Conservation (phyloP, 2,888 invertebrate genomes). For the Drosophila algonquin region DNA sequence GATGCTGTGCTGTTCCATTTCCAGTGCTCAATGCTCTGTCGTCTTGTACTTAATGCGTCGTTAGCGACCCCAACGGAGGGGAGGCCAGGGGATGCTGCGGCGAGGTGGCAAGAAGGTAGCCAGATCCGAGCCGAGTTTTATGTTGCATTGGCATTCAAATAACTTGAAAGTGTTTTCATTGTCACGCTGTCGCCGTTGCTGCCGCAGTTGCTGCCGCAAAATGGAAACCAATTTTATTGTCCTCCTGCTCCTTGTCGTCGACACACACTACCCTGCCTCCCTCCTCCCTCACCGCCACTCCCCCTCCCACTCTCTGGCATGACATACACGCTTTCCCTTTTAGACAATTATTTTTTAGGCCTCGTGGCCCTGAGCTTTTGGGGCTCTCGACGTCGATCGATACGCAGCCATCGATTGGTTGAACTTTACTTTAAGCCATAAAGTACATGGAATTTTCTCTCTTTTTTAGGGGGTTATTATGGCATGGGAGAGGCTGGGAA, state of each 20-base stretch:
- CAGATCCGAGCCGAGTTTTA: constrained; percentile 40
- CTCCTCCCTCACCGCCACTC: constrained; percentile 1
- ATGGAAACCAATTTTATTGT: constrained; percentile 52
- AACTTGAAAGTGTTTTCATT: constrained; percentile 48
- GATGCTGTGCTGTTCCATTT: constrained; percentile 14
- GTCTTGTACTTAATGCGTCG: constrained; percentile 29
- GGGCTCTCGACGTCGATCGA: background rate
- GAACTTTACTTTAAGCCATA: background rate
- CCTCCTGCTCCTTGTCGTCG: constrained; percentile 21
- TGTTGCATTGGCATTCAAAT: constrained; percentile 48
- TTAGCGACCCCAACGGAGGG: constrained; percentile 10
- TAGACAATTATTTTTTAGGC: constrained; percentile 42
- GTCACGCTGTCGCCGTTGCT: constrained; percentile 31
- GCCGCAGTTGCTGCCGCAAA: constrained; percentile 37
- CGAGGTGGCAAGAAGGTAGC: background rate
- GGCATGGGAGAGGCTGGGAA: background rate
- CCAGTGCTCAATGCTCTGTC: background rate
- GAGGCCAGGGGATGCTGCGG: background rate
- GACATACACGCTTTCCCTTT: constrained; percentile 53
- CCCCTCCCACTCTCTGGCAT: constrained; percentile 19
- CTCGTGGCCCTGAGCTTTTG: constrained; percentile 1
- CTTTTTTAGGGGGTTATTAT: constrained; percentile 3
- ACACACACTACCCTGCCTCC: background rate
- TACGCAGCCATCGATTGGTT: background rate
- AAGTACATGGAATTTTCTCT: background rate